Evolutionary conservation across 2,888 invertebrate species (phyloP), one percentile per base, ranked within the genome.

Genomic region (Leptothorax acervorum): DNA sequence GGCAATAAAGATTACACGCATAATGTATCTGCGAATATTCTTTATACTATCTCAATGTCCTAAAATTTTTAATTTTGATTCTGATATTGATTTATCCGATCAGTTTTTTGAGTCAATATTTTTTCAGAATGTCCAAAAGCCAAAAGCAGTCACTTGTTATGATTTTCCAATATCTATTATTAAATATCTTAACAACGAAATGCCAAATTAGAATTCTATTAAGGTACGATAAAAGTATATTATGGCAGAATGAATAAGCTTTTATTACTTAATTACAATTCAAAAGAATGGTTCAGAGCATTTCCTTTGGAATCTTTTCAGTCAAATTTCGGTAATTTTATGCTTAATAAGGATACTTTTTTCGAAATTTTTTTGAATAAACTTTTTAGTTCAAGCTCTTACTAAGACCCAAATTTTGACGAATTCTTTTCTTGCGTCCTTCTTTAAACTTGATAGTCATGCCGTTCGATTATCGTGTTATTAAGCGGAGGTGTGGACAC

Each of bases 391-490:
- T 66, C 5, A 6, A 51, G 35, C 8, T 12, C 8, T 68, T 42
- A 28, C 55, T 60, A 28, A 28, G 42, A 28, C 15, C 18, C 28
- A 45, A 51, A 71, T 48, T 71, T 71, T 18, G 35, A 35, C 28
- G 73, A 39, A 62, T 15, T 62, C 57, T 23, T 23, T 71, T 45
- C 23, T 76, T 48, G 60, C 12, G 79, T 3, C 23, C 28, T 18
- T 63, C 55, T 65, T 42, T 28, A 62, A 78, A 84, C 62, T 76
- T 8, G 65, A 82, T 60, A 85, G 89, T 89, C 89, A 89, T 85
- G 68, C 71, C 45, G 51, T 53, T 68, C 87, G 83, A 89, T 89
- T 87, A 83, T 74, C 28, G 23, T 48, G 45, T 75, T 2, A 73
- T 82, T 86, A 71, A 51, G 39, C 35, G 63, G 55, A 48, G 76